phyloP scores from a whole-genome alignment of 2,113 vertebrate species.

The Poeciliopsis prolifica region DNA sequence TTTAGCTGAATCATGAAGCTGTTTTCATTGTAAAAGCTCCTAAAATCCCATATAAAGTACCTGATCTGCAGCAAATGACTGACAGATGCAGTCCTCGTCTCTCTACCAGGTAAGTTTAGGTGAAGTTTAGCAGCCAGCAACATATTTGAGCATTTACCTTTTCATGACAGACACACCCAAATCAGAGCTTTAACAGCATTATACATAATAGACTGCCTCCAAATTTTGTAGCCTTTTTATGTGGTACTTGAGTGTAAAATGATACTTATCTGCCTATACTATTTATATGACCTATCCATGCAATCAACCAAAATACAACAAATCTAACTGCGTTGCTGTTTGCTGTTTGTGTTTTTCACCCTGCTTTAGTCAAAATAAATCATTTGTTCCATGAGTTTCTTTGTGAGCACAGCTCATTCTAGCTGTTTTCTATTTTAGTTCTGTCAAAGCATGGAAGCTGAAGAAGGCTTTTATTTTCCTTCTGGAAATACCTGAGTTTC shows the following conservation, averaged over 20 bases:
- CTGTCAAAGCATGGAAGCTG: slow-evolving; percentile 59
- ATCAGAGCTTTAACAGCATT: background rate
- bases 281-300: background rate
- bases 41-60: background rate
- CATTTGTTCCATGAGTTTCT: slow-evolving; percentile 42
- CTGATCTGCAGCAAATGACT: background rate
- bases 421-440: slow-evolving; percentile 58
- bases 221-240: background rate
- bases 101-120: background rate
- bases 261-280: background rate
- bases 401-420: slow-evolving; percentile 38
- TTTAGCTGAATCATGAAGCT: background rate
- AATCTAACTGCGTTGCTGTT: background rate
- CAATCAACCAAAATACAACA: slow-evolving; percentile 46
- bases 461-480: slow-evolving; percentile 41
- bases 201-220: background rate
- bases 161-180: background rate
- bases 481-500: slow-evolving; percentile 36
- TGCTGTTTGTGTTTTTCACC: slow-evolving; percentile 37
- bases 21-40: background rate
- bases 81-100: background rate
- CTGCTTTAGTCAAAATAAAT: slow-evolving; percentile 31
- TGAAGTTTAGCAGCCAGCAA: background rate
- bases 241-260: background rate
- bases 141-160: background rate